phyloP scores from a whole-genome alignment of 2,888 invertebrate species.

The Scaptodrosophila latifasciaeformis region DNA sequence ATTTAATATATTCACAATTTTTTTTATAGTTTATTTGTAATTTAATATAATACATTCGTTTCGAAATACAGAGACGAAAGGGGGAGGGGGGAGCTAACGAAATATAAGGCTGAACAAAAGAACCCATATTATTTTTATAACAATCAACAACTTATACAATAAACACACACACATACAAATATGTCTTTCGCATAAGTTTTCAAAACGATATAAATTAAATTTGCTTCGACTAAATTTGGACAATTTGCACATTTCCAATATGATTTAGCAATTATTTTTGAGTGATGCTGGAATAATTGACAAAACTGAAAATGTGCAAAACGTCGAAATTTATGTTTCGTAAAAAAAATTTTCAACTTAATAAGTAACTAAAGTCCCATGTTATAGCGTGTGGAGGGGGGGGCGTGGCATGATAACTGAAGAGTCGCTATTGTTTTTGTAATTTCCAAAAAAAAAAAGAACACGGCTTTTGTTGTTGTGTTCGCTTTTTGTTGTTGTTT shows the following conservation, averaged over 20 bases:
- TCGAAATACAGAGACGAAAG: slow-evolving; percentile 40
- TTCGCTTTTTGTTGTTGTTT: too few species aligned
- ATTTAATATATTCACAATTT: too few species aligned
- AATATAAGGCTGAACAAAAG: too few species aligned
- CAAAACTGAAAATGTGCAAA: slow-evolving; percentile 42
- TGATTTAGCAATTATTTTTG: slow-evolving; percentile 27
- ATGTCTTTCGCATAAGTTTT: slow-evolving; percentile 20
- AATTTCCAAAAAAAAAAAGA: slow-evolving; percentile 52
- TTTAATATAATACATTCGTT: slow-evolving; percentile 60
- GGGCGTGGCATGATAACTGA: slow-evolving; percentile 2
- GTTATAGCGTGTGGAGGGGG: slow-evolving; percentile 24
- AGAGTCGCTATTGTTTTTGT: slow-evolving; percentile 20
- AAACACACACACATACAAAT: slow-evolving; percentile 44
- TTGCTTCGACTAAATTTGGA: slow-evolving; percentile 46
- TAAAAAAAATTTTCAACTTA: slow-evolving; percentile 48
- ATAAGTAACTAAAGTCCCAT: slow-evolving; percentile 61
- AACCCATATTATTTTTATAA: slow-evolving; percentile 56
- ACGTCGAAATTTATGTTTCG: slow-evolving; percentile 51
- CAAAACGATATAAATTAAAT: not conserved
- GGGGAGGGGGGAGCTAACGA: too few species aligned
- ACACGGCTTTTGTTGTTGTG: slow-evolving; percentile 46
- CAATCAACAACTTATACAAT: slow-evolving; percentile 42
- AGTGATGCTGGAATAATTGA: slow-evolving; percentile 43
- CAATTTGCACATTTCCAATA: slow-evolving; percentile 46
- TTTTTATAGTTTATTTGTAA: slow-evolving; percentile 51